Evolutionary conservation across 2,888 invertebrate species (phyloP), one percentile per base, ranked within the genome.

Genomic region (Epiblema foenella): DNA sequence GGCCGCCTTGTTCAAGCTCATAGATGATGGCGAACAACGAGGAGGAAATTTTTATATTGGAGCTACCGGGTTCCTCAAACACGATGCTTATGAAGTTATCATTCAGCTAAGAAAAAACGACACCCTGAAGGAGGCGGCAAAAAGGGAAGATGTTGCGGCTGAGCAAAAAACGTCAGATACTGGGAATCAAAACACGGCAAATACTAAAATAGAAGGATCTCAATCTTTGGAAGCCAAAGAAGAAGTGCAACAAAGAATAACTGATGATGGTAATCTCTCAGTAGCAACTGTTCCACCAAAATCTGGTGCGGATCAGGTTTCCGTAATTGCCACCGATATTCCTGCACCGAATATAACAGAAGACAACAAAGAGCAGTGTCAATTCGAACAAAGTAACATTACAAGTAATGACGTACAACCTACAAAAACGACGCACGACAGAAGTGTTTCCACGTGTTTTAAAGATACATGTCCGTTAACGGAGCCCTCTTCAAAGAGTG

Each of bases 31-130:
- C 3, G 87, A 84, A 1, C 81, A 86, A 52, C 90, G 88, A 64
- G 77, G 88, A 9, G 89, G 88, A 1, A 90, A 92, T 75, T 89
- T 93, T 75, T 91, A 88, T 68, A 86, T 93, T 17, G 92, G 91
- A 17, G 85, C 91, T 24, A 85, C 89, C 8, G 90, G 88, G 4
- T 83, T 89, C 18, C 79, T 93, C 9, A 89, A 88, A 78, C 83
- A 91, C 74, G 85, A 91, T 64, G 88, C 85, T 18, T 93, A 92
- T 74, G 93, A 93, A 87, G 90, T 93, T 12, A 80, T 93, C 10
- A 91, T 93, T 78, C 92, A 93, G 73, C 80, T 93, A 9, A 85
- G 88, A 64, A 93, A 92, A 73, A 93, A 90, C 77, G 88, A 85
- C 29, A 73, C 74, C 2, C 76, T 75, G 37, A 77, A 75, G 58